Conservation (phyloP, 2,113 vertebrate genomes). For the Cichladusa arquata region DNA sequence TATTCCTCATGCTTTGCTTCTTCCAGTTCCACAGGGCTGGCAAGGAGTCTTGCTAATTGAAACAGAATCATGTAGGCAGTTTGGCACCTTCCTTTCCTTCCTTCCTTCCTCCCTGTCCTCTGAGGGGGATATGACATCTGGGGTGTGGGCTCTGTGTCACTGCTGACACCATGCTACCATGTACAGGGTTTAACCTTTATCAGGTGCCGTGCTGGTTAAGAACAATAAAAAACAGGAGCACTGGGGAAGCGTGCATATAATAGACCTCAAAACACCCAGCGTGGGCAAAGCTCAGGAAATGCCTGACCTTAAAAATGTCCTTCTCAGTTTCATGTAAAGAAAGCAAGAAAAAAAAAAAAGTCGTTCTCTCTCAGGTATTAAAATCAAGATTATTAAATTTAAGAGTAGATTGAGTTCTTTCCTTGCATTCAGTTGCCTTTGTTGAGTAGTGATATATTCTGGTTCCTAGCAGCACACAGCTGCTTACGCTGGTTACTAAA, state of each 20-base stretch:
- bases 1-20: not conserved
- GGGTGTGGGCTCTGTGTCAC: not conserved
- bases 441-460: slow-evolving; percentile 34
- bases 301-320: slow-evolving; percentile 18
- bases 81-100: not conserved
- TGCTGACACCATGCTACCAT: not conserved
- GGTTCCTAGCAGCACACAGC: slow-evolving; percentile 47
- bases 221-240: slow-evolving; percentile 17
- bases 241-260: not conserved
- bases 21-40: not conserved
- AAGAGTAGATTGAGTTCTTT: slow-evolving; percentile 36
- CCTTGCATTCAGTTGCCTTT: slow-evolving; percentile 38
- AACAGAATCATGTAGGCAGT: not conserved
- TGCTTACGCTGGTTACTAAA: slow-evolving; percentile 62
- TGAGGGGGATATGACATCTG: not conserved
- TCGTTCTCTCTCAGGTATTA: not conserved
- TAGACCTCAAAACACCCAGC: slow-evolving; percentile 1
- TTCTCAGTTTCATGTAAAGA: slow-evolving; percentile 7
- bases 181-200: slow-evolving; percentile 17
- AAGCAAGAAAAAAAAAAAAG: not conserved
- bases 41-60: not conserved
- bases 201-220: not conserved
- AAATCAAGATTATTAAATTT: slow-evolving; percentile 38
- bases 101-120: not conserved
- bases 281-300: slow-evolving; percentile 43